Conservation (phyloP, 2,113 vertebrate genomes). For the Progne subis region DNA sequence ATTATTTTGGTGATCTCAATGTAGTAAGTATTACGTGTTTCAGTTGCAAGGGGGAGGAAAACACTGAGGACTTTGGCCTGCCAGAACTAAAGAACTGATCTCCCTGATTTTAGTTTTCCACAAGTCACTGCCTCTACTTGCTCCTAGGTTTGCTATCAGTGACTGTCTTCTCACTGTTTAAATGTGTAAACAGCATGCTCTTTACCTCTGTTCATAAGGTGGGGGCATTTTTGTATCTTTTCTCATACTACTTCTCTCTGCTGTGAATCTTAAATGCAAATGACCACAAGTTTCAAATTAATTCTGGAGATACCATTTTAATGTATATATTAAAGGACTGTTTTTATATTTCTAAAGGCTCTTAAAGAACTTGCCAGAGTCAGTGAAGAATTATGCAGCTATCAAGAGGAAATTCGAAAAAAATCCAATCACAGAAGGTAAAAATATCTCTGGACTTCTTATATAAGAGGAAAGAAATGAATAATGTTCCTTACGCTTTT, state of each 20-base stretch:
- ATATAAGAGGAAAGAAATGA: background rate
- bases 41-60: background rate
- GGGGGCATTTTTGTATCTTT: background rate
- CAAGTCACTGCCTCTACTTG: background rate
- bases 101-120: background rate
- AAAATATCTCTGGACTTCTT: background rate
- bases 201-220: background rate
- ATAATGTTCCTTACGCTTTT: background rate
- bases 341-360: conserved; percentile 81
- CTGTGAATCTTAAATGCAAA: background rate
- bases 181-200: background rate
- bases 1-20: conserved; percentile 84
- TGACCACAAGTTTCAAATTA: background rate
- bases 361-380: conserved; percentile 95
- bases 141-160: background rate
- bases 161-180: background rate
- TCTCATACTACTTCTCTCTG: background rate
- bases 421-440: conserved; percentile 83
- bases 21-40: conserved; percentile 81
- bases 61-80: background rate
- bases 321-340: conserved; percentile 25
- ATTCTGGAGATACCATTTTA: background rate
- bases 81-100: background rate
- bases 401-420: conserved; percentile 91
- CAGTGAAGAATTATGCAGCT: conserved; percentile 95